These are phyloP conservation scores for Pachyrhynchus sulphureomaculatus DNA, from an alignment of 1,140 invertebrate species.

Conservation along the genomic window DNA sequence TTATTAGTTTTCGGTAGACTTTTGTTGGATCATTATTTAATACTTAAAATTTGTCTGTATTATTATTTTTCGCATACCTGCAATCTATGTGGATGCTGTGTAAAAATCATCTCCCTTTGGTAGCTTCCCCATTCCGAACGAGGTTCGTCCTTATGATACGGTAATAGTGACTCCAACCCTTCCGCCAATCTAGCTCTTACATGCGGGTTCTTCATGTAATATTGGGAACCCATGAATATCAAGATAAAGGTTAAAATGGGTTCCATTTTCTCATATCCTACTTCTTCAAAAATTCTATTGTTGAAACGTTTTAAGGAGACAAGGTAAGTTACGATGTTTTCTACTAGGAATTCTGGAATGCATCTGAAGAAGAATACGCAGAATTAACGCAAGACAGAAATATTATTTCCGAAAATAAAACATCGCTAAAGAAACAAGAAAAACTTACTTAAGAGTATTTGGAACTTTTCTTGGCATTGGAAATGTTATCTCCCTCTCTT, in stretches of 20 bases:
- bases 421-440: background rate
- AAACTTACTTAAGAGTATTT: slow-evolving; percentile 61
- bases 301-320: slow-evolving; percentile 69
- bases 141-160: slow-evolving; percentile 61
- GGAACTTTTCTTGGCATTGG: slow-evolving; percentile 65
- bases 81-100: slow-evolving; percentile 65
- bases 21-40: too few relatives aligned
- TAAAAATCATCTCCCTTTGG: slow-evolving; percentile 75
- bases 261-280: slow-evolving; percentile 62
- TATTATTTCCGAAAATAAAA: too few relatives aligned
- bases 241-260: slow-evolving; percentile 74
- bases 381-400: background rate
- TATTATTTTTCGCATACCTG: too few relatives aligned
- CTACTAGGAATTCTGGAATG: slow-evolving; percentile 88
- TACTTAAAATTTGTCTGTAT: too few relatives aligned
- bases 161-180: slow-evolving; percentile 80
- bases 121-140: slow-evolving; percentile 63
- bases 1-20: too few relatives aligned
- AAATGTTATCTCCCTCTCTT: slow-evolving; percentile 60
- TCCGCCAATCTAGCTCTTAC: slow-evolving; percentile 84
- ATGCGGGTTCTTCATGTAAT: slow-evolving; percentile 89
- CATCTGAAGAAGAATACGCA: slow-evolving; percentile 57
- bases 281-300: slow-evolving; percentile 62
- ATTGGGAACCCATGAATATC: slow-evolving; percentile 74
- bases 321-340: slow-evolving; percentile 82